Evolutionary conservation across 1,140 invertebrate species (phyloP).

Genomic region (Nylanderia fulva): DNA sequence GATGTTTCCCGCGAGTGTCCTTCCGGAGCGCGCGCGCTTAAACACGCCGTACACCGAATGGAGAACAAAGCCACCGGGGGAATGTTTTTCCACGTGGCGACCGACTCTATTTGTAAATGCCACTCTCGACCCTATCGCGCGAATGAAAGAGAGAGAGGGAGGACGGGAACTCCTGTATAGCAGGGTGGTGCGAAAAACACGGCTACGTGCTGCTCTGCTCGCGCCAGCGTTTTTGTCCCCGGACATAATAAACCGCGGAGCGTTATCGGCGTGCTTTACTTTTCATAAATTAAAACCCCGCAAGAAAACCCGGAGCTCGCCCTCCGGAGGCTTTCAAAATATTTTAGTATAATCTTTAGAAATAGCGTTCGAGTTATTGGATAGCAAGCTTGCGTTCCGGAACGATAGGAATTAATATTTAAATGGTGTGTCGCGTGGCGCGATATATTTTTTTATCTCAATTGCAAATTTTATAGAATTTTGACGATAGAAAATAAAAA

Average conservation of each 20-base stretch:
- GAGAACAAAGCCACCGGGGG: slow-evolving; percentile 28
- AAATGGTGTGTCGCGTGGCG: slow-evolving; percentile 9
- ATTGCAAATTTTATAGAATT: background rate
- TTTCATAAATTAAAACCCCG: slow-evolving; percentile 20
- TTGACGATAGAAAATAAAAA: background rate
- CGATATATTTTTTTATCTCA: background rate
- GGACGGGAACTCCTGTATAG: too few species aligned
- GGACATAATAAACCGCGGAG: slow-evolving; percentile 40
- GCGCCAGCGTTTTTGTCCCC: background rate
- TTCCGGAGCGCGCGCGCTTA: slow-evolving; percentile 30
- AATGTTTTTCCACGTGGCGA: slow-evolving; percentile 46
- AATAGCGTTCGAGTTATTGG: background rate
- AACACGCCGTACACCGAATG: background rate
- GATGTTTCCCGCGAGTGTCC: slow-evolving; percentile 51
- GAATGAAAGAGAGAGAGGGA: too few species aligned
- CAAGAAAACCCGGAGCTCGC: background rate
- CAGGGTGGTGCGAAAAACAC: too few species aligned
- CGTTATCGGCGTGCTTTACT: slow-evolving; percentile 38
- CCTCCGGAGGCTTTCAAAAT: background rate
- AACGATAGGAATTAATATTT: background rate
- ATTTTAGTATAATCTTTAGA: background rate
- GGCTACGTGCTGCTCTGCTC: background rate
- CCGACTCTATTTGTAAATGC: slow-evolving; percentile 58
- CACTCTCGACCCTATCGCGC: slow-evolving; percentile 30
- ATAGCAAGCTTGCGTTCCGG: background rate